Conservation (phyloP, 2,113 vertebrate species). For the Tyrannus savana region DNA sequence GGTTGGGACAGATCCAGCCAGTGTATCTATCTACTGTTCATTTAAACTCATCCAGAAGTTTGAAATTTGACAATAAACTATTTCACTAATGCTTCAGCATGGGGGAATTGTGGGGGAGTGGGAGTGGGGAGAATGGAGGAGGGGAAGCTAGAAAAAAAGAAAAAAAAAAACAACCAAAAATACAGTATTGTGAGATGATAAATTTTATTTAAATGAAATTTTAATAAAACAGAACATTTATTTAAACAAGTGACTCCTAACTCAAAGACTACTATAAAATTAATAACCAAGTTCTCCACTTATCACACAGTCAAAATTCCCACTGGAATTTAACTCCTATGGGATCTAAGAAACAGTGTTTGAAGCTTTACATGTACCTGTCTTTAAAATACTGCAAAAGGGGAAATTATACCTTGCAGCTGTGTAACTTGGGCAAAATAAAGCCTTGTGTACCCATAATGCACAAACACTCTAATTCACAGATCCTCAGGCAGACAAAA, state of each 20-base stretch:
- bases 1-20: background rate
- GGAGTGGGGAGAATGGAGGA: fast-evolving
- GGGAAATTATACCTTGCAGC: background rate
- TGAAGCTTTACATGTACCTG: background rate
- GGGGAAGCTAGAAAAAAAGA: background rate
- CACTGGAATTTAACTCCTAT: background rate
- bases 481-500: background rate
- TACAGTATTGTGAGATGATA: background rate
- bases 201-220: background rate
- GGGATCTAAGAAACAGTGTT: background rate
- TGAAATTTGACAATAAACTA: background rate
- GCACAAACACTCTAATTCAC: background rate
- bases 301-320: background rate
- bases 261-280: background rate
- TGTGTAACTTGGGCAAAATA: background rate
- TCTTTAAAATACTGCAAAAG: background rate
- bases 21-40: background rate
- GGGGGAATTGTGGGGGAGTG: background rate
- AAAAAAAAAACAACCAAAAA: background rate
- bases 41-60: background rate
- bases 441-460: background rate
- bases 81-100: background rate
- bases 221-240: background rate
- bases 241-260: background rate
- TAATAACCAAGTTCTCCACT: fast-evolving